Conservation (phyloP, 2,113 vertebrate genomes). For the Platanista minor region DNA sequence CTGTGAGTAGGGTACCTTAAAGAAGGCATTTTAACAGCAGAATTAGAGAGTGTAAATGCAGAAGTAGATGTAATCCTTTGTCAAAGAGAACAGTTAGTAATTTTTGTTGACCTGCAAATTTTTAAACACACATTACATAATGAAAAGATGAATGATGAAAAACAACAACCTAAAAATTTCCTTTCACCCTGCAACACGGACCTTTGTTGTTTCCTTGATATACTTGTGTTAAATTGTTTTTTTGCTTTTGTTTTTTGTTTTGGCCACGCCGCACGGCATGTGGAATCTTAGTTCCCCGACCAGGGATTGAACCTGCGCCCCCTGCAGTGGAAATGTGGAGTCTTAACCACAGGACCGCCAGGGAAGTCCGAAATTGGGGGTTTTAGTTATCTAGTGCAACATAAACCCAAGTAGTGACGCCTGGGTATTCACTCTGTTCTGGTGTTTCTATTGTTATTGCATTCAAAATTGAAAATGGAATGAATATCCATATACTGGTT, state of each 20-base stretch:
- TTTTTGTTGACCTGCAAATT: not conserved
- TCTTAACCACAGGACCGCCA: too few relatives aligned
- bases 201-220: not conserved
- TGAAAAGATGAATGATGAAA: not conserved
- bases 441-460: not conserved
- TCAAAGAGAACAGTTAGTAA: not conserved
- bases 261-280: too few relatives aligned
- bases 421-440: not conserved
- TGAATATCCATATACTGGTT: not conserved
- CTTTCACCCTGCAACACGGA: not conserved
- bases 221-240: not conserved
- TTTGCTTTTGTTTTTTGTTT: too few relatives aligned
- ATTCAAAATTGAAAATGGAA: not conserved
- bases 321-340: too few relatives aligned
- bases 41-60: not conserved
- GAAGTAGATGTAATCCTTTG: not conserved
- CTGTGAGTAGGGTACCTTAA: not conserved
- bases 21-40: not conserved
- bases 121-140: not conserved
- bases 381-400: not conserved
- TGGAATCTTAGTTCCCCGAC: too few relatives aligned
- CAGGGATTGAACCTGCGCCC: too few relatives aligned
- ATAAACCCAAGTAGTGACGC: not conserved
- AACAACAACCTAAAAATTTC: not conserved
- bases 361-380: too few relatives aligned